phyloP scores from a whole-genome alignment of 2,113 vertebrate genomes.

The Cepphus grylle region DNA sequence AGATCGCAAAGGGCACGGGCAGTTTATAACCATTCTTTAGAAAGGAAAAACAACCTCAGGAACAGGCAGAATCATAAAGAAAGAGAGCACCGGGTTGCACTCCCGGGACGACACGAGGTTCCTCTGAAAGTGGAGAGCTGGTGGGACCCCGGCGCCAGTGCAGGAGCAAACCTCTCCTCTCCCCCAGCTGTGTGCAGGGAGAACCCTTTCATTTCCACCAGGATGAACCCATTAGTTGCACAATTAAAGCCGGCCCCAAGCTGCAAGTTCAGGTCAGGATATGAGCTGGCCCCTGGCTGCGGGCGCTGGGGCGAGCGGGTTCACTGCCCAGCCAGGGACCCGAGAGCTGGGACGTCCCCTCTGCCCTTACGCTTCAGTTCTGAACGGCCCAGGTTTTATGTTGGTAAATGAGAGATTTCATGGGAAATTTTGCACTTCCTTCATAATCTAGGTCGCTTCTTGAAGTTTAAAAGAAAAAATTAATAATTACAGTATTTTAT shows the following conservation, averaged over 20 bases:
- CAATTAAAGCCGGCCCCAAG: background rate
- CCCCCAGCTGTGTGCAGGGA: background rate
- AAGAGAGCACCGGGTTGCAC: fast-evolving
- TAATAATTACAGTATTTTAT: background rate
- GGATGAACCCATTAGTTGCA: background rate
- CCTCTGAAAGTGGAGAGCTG: background rate
- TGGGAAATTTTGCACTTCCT: background rate
- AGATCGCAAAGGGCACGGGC: background rate
- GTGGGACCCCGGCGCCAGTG: background rate
- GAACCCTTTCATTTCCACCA: background rate
- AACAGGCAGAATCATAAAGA: fast-evolving
- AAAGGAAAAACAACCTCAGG: background rate
- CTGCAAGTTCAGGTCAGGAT: background rate
- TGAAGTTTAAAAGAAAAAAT: background rate
- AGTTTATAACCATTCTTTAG: fast-evolving
- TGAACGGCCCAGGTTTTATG: background rate
- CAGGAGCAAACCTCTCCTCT: background rate
- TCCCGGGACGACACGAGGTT: fast-evolving
- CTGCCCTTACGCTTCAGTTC: background rate
- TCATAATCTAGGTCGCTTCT: background rate
- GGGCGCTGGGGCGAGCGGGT: fast-evolving
- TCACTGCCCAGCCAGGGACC: background rate
- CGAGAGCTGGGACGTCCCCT: background rate
- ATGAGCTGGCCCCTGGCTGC: fast-evolving
- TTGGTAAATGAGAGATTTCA: background rate